Conservation (phyloP, 2,113 vertebrate species). For the Emydocephalus ijimae region DNA sequence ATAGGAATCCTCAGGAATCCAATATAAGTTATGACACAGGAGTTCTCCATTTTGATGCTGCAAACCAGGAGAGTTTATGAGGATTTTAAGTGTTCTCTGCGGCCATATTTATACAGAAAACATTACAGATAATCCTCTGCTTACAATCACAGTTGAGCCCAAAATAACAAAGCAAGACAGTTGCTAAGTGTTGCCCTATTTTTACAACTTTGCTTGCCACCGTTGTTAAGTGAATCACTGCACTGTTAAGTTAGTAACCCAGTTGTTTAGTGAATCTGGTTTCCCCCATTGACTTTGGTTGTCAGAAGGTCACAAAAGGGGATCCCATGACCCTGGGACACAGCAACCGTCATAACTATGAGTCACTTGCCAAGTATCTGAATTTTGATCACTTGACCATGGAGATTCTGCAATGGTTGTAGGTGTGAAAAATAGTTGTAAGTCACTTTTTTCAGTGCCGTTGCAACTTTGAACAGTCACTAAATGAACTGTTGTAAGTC, state of each 20-base stretch:
- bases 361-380: not conserved
- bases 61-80: not conserved
- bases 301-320: not conserved
- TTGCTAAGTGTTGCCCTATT: not conserved
- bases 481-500: not conserved
- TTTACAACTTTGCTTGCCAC: not conserved
- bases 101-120: constrained; percentile 38
- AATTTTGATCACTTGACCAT: not conserved
- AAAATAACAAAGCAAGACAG: not conserved
- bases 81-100: constrained; percentile 24
- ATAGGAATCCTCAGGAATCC: not conserved
- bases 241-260: not conserved
- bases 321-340: not conserved
- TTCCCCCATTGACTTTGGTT: not conserved
- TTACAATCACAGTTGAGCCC: not conserved
- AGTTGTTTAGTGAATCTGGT: not conserved
- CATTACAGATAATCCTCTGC: not conserved
- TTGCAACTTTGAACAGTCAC: not conserved
- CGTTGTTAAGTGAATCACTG: not conserved
- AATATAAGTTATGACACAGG: not conserved
- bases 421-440: not conserved
- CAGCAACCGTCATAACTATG: not conserved
- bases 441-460: not conserved
- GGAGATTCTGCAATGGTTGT: not conserved
- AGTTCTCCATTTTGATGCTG: not conserved